Evolutionary conservation across 2,888 invertebrate genomes (phyloP).

Genomic region (Chaitophorus viminalis): DNA sequence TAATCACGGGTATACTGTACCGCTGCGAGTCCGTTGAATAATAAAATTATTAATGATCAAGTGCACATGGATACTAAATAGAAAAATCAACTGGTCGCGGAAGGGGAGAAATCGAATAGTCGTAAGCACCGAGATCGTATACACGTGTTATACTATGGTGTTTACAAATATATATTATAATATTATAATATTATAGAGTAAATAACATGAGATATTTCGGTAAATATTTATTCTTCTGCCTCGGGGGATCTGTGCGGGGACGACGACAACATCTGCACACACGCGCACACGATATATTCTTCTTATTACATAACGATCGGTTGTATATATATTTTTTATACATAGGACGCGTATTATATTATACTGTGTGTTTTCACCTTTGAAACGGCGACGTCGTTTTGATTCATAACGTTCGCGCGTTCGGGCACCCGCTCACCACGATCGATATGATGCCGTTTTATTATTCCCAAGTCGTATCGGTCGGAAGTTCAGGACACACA

Average conservation of each 20-base stretch:
- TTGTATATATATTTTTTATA: neutral
- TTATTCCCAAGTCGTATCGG: conserved; percentile 12
- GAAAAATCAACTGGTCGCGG: too few species aligned
- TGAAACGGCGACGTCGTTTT: neutral
- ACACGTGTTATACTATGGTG: too few species aligned
- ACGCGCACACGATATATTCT: neutral
- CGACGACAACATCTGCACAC: neutral
- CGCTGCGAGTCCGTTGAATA: neutral
- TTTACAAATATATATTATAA: too few species aligned
- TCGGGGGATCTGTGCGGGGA: neutral
- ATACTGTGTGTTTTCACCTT: neutral
- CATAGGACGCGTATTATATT: too few species aligned
- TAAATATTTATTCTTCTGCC: neutral
- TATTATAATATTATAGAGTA: neutral
- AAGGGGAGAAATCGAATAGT: neutral
- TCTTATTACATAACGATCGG: neutral
- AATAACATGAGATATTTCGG: neutral
- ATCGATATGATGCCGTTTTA: conserved; percentile 1
- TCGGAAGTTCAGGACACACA: neutral
- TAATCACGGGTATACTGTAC: neutral
- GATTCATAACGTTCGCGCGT: neutral
- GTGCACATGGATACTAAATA: too few species aligned
- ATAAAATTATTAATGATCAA: neutral
- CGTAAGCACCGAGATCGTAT: too few species aligned
- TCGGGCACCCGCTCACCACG: neutral